A percentile compares a stretch with the other conserved stretches of the same genome.
These are phyloP conservation scores for Telmatochromis brachygnathus DNA, from an alignment of 2,113 vertebrate genomes.

Conservation along the genomic window DNA sequence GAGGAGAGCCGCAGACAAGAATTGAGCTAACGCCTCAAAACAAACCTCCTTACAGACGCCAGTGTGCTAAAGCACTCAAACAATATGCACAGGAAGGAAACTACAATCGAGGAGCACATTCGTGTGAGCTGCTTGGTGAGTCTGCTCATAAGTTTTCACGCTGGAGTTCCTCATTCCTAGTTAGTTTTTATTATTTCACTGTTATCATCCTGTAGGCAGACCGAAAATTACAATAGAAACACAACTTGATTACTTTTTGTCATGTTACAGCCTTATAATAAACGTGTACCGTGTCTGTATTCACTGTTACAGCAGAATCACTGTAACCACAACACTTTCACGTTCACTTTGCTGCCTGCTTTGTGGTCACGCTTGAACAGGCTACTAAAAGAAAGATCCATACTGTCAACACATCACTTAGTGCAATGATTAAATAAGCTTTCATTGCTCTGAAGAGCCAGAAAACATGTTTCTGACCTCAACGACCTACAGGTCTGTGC, in stretches of 20 bases:
- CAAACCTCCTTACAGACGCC: background rate
- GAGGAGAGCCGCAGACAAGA: background rate
- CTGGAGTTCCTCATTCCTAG: fast-evolving
- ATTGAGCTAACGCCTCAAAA: background rate
- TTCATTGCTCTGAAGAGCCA: background rate
- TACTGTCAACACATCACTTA: background rate
- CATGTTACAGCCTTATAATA: background rate
- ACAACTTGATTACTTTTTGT: background rate
- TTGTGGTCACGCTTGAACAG: background rate
- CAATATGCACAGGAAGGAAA: background rate
- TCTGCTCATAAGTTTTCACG: background rate
- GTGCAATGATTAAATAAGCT: background rate
- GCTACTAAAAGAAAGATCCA: background rate
- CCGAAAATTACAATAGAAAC: background rate
- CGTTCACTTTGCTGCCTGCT: background rate
- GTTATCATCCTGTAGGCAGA: background rate
- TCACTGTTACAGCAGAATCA: background rate
- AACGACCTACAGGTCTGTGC: background rate
- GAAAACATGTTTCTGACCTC: background rate
- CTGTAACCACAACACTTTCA: background rate
- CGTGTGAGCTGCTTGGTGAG: background rate
- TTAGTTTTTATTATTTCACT: background rate
- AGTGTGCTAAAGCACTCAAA: background rate
- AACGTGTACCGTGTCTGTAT: background rate
- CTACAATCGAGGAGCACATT: background rate